Base-by-base conservation (phyloP, 2,888 invertebrate genomes). In the Acleris emargana region DNA sequence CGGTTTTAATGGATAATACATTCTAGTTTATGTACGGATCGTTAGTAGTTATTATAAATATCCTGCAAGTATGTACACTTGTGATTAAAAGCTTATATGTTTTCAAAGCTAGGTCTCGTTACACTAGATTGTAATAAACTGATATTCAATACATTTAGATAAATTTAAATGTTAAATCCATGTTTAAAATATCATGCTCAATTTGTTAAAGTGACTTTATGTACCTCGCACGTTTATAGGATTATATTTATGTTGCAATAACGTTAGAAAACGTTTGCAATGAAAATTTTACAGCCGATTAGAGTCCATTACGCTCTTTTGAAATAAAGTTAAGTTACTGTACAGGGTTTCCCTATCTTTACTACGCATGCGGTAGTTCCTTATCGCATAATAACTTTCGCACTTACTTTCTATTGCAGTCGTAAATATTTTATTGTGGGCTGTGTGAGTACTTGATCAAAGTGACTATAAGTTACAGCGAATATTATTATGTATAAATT, bases 401-500 rank as follows among this genome's bases (percentile, higher is more conserved):
- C 58, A 58, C 47, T 63, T 47, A 58, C 52, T 63, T 63, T 63
- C 52, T 45, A 63, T 17, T 43, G 1, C 17, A 22, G n/a, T 32
- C 18, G 20, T 63, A 53, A 57, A 53, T 42, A 58, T n/a, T 57
- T 18, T 50, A 18, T 58, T 45, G n/a, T 63, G 28, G 53, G 28
- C 1, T 20, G 49, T 18, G 45, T 13, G 38, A 38, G 38, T 38
- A 17, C 45, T 45, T 45, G 45, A 45, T 45, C 45, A 45, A 45
- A n/a, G 7, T 45, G n/a, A 45, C 6, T 5, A 17, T 13, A 45
- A 45, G n/a, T 45, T 45, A 5, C 17, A 17, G 45, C 16, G 2
- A n/a, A 45, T 17, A 45, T 45, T 45, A 45, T 45, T n/a, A 45
- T 45, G 45, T n/a, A 7, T 45, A 45, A 45, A 45, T 45, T 45